Evolutionary conservation across 1,140 invertebrate genomes (phyloP).

Genomic region (Thaumatotibia leucotreta): DNA sequence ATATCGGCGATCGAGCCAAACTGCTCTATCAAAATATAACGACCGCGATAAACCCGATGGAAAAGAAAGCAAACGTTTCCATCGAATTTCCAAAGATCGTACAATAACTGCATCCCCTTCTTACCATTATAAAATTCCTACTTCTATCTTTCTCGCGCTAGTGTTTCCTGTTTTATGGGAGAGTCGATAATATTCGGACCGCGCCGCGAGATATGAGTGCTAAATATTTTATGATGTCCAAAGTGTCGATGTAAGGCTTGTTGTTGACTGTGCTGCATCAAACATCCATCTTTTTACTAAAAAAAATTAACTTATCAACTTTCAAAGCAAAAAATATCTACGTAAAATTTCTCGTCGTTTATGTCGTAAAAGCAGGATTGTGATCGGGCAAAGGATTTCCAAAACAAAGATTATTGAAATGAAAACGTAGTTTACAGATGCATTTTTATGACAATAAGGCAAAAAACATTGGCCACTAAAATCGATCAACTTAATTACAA

Average conservation of each 20-base stretch:
- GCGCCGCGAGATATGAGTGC: conserved; percentile 57
- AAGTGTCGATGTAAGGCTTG: conserved; percentile 37
- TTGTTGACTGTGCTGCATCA: conserved; percentile 13
- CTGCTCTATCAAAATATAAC: conserved; percentile 75
- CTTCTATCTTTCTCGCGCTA: conserved; percentile 40
- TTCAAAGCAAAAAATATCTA: too few relatives aligned
- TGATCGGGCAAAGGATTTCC: too few relatives aligned
- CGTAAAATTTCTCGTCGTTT: too few relatives aligned
- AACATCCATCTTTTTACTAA: neutral
- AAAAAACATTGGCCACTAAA: neutral
- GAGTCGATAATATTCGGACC: conserved; percentile 67
- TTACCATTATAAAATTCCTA: conserved; percentile 35
- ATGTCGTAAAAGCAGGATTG: too few relatives aligned
- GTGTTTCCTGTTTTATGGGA: conserved; percentile 61
- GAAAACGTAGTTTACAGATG: too few relatives aligned
- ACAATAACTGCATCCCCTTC: conserved; percentile 56
- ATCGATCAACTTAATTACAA: conserved; percentile 58
- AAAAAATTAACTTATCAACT: neutral
- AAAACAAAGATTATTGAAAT: too few relatives aligned
- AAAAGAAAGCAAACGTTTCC: conserved; percentile 71
- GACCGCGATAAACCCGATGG: conserved; percentile 71
- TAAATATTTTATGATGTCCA: conserved; percentile 70
- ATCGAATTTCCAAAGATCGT: conserved; percentile 69
- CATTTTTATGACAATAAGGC: neutral
- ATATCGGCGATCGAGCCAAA: conserved; percentile 62